Conservation (phyloP, 2,113 vertebrate genomes). For the Engraulis encrasicolus region DNA sequence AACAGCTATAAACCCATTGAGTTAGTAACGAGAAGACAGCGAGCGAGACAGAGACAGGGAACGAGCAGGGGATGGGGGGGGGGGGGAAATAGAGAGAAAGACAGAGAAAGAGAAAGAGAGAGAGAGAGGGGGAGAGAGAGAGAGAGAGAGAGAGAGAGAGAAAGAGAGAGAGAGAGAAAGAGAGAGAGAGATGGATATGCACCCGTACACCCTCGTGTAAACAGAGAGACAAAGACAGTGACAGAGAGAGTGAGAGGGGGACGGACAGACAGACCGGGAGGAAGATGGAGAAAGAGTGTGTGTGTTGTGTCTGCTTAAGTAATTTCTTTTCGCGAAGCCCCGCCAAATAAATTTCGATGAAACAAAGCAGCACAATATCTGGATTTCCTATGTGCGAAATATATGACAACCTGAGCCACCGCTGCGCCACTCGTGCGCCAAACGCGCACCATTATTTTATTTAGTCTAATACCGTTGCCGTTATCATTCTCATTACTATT, state of each 20-base stretch:
- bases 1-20: constrained; percentile 52
- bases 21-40: constrained; percentile 34
- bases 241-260: not conserved
- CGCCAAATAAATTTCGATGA: constrained; percentile 60
- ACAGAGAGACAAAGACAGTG: not conserved
- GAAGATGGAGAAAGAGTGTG: constrained; percentile 40
- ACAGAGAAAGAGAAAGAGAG: not conserved
- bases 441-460: constrained; percentile 47
- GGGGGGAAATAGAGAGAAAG: constrained; percentile 12
- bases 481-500: constrained; percentile 1
- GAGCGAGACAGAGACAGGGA: not conserved
- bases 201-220: no score
- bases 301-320: constrained; percentile 52
- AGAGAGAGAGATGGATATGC: not conserved
- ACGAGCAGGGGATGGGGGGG: not conserved
- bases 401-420: constrained; percentile 45
- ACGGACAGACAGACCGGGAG: not conserved
- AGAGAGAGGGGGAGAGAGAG: not conserved
- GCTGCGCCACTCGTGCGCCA: constrained; percentile 47
- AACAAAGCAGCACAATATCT: constrained; percentile 57
- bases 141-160: not conserved
- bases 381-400: constrained; percentile 51
- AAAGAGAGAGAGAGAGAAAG: no score
- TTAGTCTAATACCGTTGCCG: constrained; percentile 37
- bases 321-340: constrained; percentile 39